Evolutionary conservation across 2,797 vertebrate species (phyloP), one percentile per base, ranked within the genome.

Genomic region (Pipistrellus pipistrellus): DNA sequence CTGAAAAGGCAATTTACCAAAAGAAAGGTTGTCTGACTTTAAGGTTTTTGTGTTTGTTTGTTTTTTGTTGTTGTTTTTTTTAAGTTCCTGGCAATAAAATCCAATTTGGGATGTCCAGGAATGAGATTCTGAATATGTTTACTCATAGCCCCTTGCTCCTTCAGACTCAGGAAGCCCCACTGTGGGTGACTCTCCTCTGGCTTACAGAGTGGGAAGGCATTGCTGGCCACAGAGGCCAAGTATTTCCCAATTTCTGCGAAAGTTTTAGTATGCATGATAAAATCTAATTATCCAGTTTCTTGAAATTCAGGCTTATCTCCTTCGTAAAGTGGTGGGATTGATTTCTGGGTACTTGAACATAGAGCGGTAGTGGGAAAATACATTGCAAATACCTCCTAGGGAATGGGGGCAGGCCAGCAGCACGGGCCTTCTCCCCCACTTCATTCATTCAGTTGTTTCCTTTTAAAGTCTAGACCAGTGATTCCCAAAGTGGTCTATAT

Each of bases 261-360:
- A 75, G 41, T 55, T 91, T 88, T 53, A 41, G 48, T 68, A 38
- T 6, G 8, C 38, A 0, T 25, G 53, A 68, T 35, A 0, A 25
- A 2, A 82, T 95, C 95, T 86, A 57, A 87, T 78, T 90, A 88
- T 66, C 73, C 23, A 75, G 59, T 0, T 94, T 94, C 78, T n/a
- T 97, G 84, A 86, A 82, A 93, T 92, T 92, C 76, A 77, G 75
- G 4, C 64, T 90, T 91, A 41, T 69, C 78, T 93, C 72, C 72
- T 86, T 66, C 32, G 88, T 86, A 84, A 95, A 80, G 46, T 38
- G 30, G 64, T 94, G 6, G 41, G n/a, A 91, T 68, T 86, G 86
- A 95, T 96, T 94, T 95, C 68, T 96, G 96, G 2, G 0, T 81
- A 51, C 84, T 92, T 4, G 25, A 35, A 88, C 77, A 46, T 44